Evolutionary conservation across 2,797 vertebrate species (phyloP).

Genomic region (Gymnothorax javanicus): DNA sequence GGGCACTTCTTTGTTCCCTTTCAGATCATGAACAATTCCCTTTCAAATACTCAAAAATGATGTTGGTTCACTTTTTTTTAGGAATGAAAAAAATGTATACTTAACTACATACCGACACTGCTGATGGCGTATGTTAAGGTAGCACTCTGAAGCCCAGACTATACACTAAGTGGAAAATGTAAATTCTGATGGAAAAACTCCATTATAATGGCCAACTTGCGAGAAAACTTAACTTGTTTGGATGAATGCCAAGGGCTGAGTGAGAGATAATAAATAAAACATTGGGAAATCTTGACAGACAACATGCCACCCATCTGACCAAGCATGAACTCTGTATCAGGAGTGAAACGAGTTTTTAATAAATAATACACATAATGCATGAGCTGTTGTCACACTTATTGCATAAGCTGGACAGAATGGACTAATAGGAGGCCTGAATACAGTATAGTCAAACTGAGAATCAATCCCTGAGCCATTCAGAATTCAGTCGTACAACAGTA

Average conservation of each 20-base stretch:
- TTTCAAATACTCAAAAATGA: background rate
- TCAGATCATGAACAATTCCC: background rate
- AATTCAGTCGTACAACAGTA: no score
- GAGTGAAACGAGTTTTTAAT: background rate
- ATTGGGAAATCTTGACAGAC: background rate
- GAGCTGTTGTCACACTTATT: background rate
- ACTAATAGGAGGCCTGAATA: background rate
- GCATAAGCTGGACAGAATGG: background rate
- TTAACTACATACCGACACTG: background rate
- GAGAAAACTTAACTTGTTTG: background rate
- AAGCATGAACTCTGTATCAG: background rate
- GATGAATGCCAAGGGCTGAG: background rate
- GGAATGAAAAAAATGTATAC: background rate
- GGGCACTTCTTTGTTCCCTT: background rate
- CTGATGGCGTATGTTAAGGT: background rate
- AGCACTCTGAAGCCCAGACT: background rate
- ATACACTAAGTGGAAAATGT: background rate
- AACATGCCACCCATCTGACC: slow-evolving; percentile 2
- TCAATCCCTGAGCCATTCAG: no score
- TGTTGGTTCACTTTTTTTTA: background rate
- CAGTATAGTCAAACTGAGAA: no score
- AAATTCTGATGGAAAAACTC: background rate
- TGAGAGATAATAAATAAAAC: background rate
- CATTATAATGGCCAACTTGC: background rate
- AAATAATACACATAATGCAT: background rate